Evolutionary conservation across 1,140 invertebrate genomes (phyloP).

Genomic region (Plectrocnemia conspersa): DNA sequence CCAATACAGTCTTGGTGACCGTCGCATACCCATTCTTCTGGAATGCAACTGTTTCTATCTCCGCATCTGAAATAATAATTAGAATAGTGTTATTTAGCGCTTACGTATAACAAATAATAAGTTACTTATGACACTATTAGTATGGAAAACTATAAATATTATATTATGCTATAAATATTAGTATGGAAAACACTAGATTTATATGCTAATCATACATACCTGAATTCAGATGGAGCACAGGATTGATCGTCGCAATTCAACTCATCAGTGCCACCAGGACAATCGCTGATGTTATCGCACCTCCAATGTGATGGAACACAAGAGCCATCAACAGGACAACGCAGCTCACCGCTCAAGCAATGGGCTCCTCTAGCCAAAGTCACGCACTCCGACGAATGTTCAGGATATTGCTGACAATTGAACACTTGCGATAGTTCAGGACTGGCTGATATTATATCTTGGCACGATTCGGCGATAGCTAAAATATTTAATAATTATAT

Average conservation of each 20-base stretch:
- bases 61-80: slow-evolving; percentile 49
- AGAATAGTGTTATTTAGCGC: neutral
- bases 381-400: slow-evolving; percentile 46
- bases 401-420: slow-evolving; percentile 57
- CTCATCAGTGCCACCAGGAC: slow-evolving; percentile 61
- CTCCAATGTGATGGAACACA: slow-evolving; percentile 60
- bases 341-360: slow-evolving; percentile 55
- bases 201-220: slow-evolving; percentile 43
- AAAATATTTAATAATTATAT: slow-evolving; percentile 30
- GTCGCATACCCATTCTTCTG: slow-evolving; percentile 72
- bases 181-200: too few relatives aligned
- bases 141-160: neutral
- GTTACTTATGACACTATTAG: neutral
- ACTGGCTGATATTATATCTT: slow-evolving; percentile 53
- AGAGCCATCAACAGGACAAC: slow-evolving; percentile 57
- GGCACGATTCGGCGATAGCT: slow-evolving; percentile 58
- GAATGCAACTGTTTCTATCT: slow-evolving; percentile 62
- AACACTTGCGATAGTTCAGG: slow-evolving; percentile 54
- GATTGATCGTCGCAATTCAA: slow-evolving; percentile 49
- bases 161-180: neutral
- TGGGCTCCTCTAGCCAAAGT: slow-evolving; percentile 45
- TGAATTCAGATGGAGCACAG: slow-evolving; percentile 53
- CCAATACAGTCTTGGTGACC: slow-evolving; percentile 73
- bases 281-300: slow-evolving; percentile 66
- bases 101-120: neutral